phyloP scores from a whole-genome alignment of 1,140 invertebrate species.

The Pectinophora gossypiella region DNA sequence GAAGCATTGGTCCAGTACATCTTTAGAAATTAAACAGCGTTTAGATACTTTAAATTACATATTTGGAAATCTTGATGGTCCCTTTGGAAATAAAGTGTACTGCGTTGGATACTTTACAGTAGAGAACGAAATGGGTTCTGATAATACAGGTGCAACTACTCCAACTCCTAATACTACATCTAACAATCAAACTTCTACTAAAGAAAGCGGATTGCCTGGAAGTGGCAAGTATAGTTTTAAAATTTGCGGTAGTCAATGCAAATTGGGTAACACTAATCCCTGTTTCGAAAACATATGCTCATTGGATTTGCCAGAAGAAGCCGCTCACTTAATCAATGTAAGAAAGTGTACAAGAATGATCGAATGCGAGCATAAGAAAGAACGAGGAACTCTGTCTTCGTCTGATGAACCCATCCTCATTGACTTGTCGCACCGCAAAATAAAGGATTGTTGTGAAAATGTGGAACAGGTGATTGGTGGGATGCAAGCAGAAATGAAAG shows the following conservation, averaged over 20 bases:
- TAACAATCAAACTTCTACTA: background rate
- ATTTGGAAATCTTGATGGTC: constrained; percentile 31
- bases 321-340: constrained; percentile 25
- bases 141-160: background rate
- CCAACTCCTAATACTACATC: background rate
- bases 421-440: constrained; percentile 31
- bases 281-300: constrained; percentile 31
- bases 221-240: constrained; percentile 29
- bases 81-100: constrained; percentile 38
- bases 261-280: constrained; percentile 4
- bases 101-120: constrained; percentile 54
- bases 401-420: constrained; percentile 39
- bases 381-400: constrained; percentile 26
- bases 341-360: constrained; percentile 36
- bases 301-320: constrained; percentile 32
- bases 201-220: constrained; percentile 8
- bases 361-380: constrained; percentile 32
- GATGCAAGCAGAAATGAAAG: constrained; percentile 41
- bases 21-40: constrained; percentile 12
- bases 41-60: constrained; percentile 41
- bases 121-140: constrained; percentile 20
- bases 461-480: constrained; percentile 35
- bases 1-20: constrained; percentile 27
- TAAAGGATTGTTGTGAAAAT: constrained; percentile 34
- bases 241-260: constrained; percentile 33